Percentiles rank a stretch among this genome's conserved stretches.
Evolutionary conservation across 2,797 vertebrate species (phyloP).

Genomic region (Schizopygopsis malacanthus): DNA sequence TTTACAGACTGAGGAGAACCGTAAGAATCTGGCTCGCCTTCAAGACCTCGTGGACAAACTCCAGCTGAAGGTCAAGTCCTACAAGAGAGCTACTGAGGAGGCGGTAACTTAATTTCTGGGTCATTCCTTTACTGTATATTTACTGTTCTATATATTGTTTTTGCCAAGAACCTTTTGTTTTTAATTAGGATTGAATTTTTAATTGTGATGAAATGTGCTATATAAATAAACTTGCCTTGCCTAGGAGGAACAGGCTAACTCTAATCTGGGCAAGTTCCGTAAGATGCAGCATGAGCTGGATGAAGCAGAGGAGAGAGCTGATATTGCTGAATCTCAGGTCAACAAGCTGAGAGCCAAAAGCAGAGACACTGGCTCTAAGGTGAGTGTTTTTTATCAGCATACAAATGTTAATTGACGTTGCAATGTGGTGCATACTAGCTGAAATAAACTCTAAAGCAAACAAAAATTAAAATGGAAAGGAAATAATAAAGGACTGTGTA

Average conservation of each 20-base stretch:
- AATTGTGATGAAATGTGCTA: too few species aligned
- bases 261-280: conserved; percentile 81
- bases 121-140: too few species aligned
- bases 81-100: too few species aligned
- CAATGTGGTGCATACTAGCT: background rate
- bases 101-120: too few species aligned
- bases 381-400: conserved; percentile 45
- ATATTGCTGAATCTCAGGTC: conserved; percentile 86
- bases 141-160: too few species aligned
- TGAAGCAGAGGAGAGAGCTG: conserved; percentile 85
- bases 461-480: background rate
- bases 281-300: conserved; percentile 86
- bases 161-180: too few species aligned
- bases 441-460: background rate
- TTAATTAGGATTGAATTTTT: too few species aligned
- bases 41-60: too few species aligned
- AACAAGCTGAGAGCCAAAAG: conserved; percentile 84
- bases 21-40: too few species aligned
- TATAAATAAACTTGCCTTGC: too few species aligned
- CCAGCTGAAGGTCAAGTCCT: too few species aligned
- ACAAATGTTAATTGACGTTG: background rate
- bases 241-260: background rate
- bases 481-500: background rate
- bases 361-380: conserved; percentile 79
- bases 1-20: too few species aligned